Conservation (phyloP, 1,140 invertebrate genomes). For the Heliconius hermathena region DNA sequence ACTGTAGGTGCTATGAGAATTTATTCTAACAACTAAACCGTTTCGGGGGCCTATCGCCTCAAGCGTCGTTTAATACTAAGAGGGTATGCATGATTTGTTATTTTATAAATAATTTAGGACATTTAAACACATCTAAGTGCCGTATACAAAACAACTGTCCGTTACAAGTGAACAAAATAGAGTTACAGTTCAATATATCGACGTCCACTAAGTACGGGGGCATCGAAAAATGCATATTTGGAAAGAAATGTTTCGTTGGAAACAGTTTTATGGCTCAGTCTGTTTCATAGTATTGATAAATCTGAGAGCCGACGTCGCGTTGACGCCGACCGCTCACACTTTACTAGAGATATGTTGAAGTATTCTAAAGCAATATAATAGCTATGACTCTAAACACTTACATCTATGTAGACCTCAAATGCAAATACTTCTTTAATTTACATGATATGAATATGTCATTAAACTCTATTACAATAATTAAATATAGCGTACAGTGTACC, state of each 20-base stretch:
- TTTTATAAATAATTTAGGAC: slow-evolving; percentile 76
- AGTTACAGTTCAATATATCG: slow-evolving; percentile 35
- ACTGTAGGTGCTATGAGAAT: slow-evolving; percentile 77
- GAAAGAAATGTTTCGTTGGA: slow-evolving; percentile 60
- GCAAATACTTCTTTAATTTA: slow-evolving; percentile 80
- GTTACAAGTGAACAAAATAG: slow-evolving; percentile 37
- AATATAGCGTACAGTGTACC: slow-evolving; percentile 61
- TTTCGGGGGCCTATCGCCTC: slow-evolving; percentile 67
- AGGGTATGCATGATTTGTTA: slow-evolving; percentile 79
- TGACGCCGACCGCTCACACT: slow-evolving; percentile 63
- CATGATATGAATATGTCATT: slow-evolving; percentile 81
- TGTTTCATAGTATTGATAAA: slow-evolving; percentile 40
- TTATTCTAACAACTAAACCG: slow-evolving; percentile 75
- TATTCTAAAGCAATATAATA: slow-evolving; percentile 80
- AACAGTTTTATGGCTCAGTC: slow-evolving; percentile 43
- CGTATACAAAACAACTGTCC: slow-evolving; percentile 57
- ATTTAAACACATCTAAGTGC: slow-evolving; percentile 69
- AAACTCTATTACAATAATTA: slow-evolving; percentile 74
- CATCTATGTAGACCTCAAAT: slow-evolving; percentile 81
- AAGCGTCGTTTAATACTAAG: slow-evolving; percentile 74
- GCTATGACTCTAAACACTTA: slow-evolving; percentile 79
- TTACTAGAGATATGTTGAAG: slow-evolving; percentile 79
- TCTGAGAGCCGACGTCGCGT: slow-evolving; percentile 21
- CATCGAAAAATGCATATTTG: slow-evolving; percentile 73
- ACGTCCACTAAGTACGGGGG: slow-evolving; percentile 52